These are phyloP conservation scores for Cossypha polioptera DNA, from an alignment of 2,797 vertebrate species.

Conservation along the genomic window DNA sequence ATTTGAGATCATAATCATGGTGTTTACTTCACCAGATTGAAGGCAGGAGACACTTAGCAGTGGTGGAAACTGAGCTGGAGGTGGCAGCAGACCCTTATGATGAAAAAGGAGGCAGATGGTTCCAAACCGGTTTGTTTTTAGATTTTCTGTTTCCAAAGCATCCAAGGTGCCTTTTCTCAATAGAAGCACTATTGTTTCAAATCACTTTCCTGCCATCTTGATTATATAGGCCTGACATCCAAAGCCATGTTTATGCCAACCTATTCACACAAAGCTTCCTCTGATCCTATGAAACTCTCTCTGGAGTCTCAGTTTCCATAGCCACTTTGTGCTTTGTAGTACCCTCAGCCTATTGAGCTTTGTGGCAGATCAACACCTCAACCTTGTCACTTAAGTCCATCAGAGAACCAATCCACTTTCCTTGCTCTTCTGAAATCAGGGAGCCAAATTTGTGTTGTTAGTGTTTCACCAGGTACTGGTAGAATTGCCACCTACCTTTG, in stretches of 20 bases:
- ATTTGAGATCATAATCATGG: neutral
- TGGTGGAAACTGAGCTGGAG: slow-evolving; percentile 47
- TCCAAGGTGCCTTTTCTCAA: neutral
- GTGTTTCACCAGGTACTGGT: neutral
- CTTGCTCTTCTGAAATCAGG: neutral
- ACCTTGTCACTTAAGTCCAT: neutral
- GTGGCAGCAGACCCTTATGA: slow-evolving; percentile 46
- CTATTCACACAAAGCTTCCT: neutral
- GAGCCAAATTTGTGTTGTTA: neutral
- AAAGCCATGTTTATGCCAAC: neutral
- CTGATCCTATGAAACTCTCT: neutral
- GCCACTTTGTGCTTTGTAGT: neutral
- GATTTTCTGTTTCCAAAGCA: neutral
- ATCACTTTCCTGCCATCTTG: neutral
- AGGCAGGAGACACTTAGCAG: neutral
- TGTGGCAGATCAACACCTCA: neutral
- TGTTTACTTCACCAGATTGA: neutral
- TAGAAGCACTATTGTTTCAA: neutral
- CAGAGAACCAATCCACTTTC: neutral
- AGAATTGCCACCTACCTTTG: neutral
- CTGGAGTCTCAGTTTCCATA: neutral
- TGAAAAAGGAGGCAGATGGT: neutral
- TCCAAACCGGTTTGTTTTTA: neutral
- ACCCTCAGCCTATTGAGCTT: neutral
- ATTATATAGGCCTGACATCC: neutral